These are phyloP conservation scores for Perizoma flavofasciatum DNA, from an alignment of 2,888 invertebrate species.

Conservation along the genomic window DNA sequence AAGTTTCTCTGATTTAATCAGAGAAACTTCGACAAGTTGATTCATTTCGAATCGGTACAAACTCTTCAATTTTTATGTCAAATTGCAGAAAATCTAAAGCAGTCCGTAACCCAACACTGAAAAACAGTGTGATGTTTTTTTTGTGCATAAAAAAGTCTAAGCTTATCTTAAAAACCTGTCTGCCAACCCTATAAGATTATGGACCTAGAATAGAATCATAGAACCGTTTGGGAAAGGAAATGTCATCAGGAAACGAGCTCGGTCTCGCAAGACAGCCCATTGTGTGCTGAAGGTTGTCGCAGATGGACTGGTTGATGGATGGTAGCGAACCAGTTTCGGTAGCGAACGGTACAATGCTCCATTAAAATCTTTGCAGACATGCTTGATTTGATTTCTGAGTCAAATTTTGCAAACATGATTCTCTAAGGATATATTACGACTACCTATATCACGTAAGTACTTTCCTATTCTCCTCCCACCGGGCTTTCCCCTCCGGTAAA, in stretches of 20 bases:
- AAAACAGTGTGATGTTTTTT: too few species aligned
- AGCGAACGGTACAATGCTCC: slow-evolving; percentile 30
- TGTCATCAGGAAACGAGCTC: slow-evolving; percentile 56
- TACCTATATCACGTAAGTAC: too few species aligned
- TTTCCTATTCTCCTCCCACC: too few species aligned
- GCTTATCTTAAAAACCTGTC: neutral
- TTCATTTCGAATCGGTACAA: too few species aligned
- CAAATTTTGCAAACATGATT: slow-evolving; percentile 13
- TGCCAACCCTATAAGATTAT: slow-evolving; percentile 10
- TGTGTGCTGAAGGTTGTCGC: slow-evolving; percentile 52
- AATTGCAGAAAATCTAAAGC: too few species aligned
- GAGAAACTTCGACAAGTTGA: too few species aligned
- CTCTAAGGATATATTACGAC: too few species aligned
- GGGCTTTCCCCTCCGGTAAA: too few species aligned
- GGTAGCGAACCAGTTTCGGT: slow-evolving; percentile 30
- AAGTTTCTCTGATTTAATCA: too few species aligned
- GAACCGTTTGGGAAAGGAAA: slow-evolving; percentile 50
- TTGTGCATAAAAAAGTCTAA: too few species aligned
- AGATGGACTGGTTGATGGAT: slow-evolving; percentile 43
- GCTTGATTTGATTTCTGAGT: slow-evolving; percentile 17
- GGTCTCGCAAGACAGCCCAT: slow-evolving; percentile 51
- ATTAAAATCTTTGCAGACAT: slow-evolving; percentile 30
- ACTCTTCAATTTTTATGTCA: too few species aligned
- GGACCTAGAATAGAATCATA: slow-evolving; percentile 14
- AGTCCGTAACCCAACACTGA: too few species aligned